These are phyloP conservation scores for Allolobophora icterica DNA, from an alignment of 2,888 invertebrate species.

Conservation along the genomic window DNA sequence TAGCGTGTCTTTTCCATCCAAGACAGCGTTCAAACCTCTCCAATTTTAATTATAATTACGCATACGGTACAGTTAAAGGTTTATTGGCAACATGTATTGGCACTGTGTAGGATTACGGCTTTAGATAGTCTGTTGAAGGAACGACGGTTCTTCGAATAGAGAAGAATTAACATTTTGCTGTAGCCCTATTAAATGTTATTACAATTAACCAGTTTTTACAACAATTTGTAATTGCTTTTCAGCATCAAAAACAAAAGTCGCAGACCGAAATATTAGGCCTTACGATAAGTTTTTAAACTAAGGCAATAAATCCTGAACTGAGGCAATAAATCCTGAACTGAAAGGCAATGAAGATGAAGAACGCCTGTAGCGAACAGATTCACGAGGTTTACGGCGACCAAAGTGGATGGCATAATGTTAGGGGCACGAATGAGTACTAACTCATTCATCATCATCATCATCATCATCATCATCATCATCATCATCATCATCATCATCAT, in stretches of 20 bases:
- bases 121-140: no score
- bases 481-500: slow-evolving; percentile 21
- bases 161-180: no score
- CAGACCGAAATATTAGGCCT: not conserved
- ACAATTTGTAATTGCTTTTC: not conserved
- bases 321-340: not conserved
- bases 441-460: not conserved
- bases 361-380: not conserved
- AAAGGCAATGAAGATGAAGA: not conserved
- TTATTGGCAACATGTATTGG: no score
- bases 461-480: slow-evolving; percentile 1
- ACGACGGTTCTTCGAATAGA: not conserved
- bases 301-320: not conserved
- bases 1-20: no score
- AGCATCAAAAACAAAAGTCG: not conserved
- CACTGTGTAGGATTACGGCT: no score
- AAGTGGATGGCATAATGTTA: not conserved
- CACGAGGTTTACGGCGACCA: not conserved
- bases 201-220: not conserved
- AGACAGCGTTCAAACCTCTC: no score
- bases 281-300: not conserved
- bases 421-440: not conserved
- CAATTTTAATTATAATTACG: no score
- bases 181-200: not conserved
- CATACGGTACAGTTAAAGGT: no score